Evolutionary conservation across 2,888 invertebrate species (phyloP).

Genomic region (Agrochola macilenta): DNA sequence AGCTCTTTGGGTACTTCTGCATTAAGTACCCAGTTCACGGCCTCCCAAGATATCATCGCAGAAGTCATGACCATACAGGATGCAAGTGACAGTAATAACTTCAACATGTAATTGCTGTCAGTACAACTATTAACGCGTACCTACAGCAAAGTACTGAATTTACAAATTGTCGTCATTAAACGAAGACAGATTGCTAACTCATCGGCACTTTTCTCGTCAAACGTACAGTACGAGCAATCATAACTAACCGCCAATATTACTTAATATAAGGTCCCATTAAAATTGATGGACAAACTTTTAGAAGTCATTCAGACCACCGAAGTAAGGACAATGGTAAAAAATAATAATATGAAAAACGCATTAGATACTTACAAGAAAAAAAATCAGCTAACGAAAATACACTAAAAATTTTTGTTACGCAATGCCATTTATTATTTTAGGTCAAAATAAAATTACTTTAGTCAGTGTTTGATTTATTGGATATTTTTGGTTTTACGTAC

Average conservation of each 20-base stretch:
- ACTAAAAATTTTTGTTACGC: too few relatives aligned
- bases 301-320: too few relatives aligned
- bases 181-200: slow-evolving; percentile 16
- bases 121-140: slow-evolving; percentile 22
- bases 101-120: slow-evolving; percentile 15
- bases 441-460: too few relatives aligned
- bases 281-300: too few relatives aligned
- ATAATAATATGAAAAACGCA: too few relatives aligned
- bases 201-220: slow-evolving; percentile 24
- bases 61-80: slow-evolving; percentile 17
- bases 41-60: neutral
- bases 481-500: too few relatives aligned
- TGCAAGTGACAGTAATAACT: slow-evolving; percentile 29
- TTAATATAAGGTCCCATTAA: neutral
- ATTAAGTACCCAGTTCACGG: neutral
- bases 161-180: slow-evolving; percentile 25
- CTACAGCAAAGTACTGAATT: slow-evolving; percentile 9
- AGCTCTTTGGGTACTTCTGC: neutral
- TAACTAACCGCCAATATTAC: neutral
- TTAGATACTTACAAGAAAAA: too few relatives aligned
- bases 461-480: too few relatives aligned
- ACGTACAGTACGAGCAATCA: neutral
- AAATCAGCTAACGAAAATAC: too few relatives aligned
- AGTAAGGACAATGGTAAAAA: too few relatives aligned
- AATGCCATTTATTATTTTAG: too few relatives aligned